These are phyloP conservation scores for Phaenicophaeus curvirostris DNA, from an alignment of 2,797 vertebrate species.

Conservation along the genomic window DNA sequence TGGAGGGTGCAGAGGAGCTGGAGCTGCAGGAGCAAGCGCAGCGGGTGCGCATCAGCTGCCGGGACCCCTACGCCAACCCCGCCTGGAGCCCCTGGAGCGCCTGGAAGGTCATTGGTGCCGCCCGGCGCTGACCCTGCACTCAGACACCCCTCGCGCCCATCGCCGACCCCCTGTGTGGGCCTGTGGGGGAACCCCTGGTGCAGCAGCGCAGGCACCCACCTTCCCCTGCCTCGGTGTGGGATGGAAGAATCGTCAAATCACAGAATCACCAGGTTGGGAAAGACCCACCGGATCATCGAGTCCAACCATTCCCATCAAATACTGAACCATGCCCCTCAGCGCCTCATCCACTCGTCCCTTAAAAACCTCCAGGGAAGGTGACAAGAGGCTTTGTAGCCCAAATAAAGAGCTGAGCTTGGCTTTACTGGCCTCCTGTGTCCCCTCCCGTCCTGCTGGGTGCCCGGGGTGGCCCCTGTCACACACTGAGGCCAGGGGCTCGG, in stretches of 20 bases:
- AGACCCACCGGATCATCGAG: too few species aligned
- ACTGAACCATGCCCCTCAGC: too few species aligned
- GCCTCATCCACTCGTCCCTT: too few species aligned
- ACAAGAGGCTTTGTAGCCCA: background rate
- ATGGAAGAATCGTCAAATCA: too few species aligned
- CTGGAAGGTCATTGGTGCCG: background rate
- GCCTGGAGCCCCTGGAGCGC: conserved; percentile 29
- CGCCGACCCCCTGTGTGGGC: rapidly evolving
- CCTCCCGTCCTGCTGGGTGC: too few species aligned
- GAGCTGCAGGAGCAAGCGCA: rapidly evolving
- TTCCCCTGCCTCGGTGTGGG: too few species aligned
- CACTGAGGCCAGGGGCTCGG: background rate
- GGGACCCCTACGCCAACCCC: background rate
- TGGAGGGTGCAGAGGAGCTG: background rate
- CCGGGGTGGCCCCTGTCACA: too few species aligned
- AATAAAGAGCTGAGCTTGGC: background rate
- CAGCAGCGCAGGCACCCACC: rapidly evolving
- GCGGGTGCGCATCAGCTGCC: conserved; percentile 45
- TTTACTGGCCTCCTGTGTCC: background rate
- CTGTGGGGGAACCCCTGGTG: rapidly evolving
- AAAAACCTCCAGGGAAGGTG: too few species aligned
- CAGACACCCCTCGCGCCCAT: rapidly evolving
- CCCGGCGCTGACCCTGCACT: rapidly evolving
- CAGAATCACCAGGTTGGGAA: too few species aligned
- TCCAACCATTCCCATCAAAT: too few species aligned